A percentile compares a stretch with the other conserved stretches of the same genome.
Conservation (phyloP, 1,140 invertebrate species). For the Heliothis virescens region DNA sequence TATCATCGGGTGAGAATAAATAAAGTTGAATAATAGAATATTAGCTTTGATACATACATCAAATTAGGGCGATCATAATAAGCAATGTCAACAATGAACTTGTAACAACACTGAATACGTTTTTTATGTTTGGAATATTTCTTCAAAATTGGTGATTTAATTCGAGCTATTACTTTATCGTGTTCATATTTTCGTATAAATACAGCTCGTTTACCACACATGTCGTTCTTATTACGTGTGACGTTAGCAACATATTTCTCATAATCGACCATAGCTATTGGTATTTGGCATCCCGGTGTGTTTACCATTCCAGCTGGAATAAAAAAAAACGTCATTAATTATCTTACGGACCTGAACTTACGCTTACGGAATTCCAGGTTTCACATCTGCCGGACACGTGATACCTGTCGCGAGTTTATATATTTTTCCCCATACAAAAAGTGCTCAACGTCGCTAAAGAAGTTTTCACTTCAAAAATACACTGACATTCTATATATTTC, state of each 20-base stretch:
- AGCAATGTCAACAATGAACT: conserved; percentile 57
- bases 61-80: not conserved
- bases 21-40: not conserved
- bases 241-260: conserved; percentile 52
- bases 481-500: too few species aligned
- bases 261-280: conserved; percentile 64
- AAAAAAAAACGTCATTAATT: too few species aligned
- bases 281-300: conserved; percentile 74
- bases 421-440: too few species aligned
- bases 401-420: too few species aligned
- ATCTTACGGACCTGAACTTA: too few species aligned
- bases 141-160: conserved; percentile 61
- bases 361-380: too few species aligned
- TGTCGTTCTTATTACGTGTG: conserved; percentile 46
- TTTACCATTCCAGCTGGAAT: conserved; percentile 67
- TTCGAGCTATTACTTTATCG: conserved; percentile 58
- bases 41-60: not conserved
- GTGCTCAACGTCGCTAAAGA: too few species aligned
- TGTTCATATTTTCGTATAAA: conserved; percentile 64
- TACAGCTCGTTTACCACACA: conserved; percentile 71
- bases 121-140: conserved; percentile 61
- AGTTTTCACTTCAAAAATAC: too few species aligned
- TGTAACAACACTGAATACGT: conserved; percentile 70
- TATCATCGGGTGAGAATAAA: not conserved
- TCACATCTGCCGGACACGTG: too few species aligned